These are phyloP conservation scores for Pyxicephalus adspersus DNA, from an alignment of 2,113 vertebrate species.

Conservation along the genomic window DNA sequence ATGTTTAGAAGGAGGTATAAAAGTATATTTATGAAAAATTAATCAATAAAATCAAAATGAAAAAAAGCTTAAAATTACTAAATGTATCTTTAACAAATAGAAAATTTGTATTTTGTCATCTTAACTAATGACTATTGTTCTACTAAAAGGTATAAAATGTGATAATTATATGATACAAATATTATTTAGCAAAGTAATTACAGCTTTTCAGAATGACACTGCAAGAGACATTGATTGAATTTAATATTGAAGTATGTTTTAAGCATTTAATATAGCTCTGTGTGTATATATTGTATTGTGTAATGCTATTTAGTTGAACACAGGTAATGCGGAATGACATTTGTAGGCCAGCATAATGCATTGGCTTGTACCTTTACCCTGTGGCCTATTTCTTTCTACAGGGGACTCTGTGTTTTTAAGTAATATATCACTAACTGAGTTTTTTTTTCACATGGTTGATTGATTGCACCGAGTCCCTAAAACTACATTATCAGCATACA, in stretches of 20 bases:
- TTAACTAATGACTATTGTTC: too few relatives aligned
- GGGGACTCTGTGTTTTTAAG: constrained; percentile 24
- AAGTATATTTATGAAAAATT: too few relatives aligned
- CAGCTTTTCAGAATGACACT: background rate
- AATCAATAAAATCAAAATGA: too few relatives aligned
- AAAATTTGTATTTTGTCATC: too few relatives aligned
- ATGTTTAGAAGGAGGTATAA: background rate
- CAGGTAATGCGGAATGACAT: constrained; percentile 19
- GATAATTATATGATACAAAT: background rate
- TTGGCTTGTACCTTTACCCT: constrained; percentile 34
- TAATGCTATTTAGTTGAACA: background rate
- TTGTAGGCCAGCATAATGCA: constrained; percentile 39
- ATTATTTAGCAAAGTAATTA: background rate
- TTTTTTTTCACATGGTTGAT: constrained; percentile 36
- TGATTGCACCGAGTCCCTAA: constrained; percentile 7
- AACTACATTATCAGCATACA: constrained; percentile 30
- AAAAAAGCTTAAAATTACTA: too few relatives aligned
- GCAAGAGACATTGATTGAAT: background rate
- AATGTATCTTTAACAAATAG: too few relatives aligned
- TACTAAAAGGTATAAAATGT: too few relatives aligned
- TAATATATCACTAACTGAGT: constrained; percentile 19
- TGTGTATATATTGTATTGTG: background rate
- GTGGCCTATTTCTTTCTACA: constrained; percentile 20
- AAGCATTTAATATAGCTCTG: background rate
- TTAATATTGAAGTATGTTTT: background rate